Conservation (phyloP, 2,797 vertebrate genomes). For the Australoheros facetus region DNA sequence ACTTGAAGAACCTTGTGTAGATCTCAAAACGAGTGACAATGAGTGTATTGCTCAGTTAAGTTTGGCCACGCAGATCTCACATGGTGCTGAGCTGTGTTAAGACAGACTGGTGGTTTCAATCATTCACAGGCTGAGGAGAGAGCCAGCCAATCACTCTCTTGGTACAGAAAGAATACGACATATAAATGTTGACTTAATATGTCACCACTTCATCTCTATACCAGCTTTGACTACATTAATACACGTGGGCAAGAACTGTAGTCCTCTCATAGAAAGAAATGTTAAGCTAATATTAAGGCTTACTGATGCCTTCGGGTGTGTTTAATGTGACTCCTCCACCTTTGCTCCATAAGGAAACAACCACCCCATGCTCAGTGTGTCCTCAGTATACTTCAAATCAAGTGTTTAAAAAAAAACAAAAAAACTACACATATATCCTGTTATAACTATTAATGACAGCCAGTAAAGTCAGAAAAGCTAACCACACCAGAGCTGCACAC, state of each 20-base stretch:
- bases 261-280: not conserved
- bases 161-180: not conserved
- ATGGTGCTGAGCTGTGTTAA: not conserved
- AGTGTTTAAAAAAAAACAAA: not conserved
- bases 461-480: not conserved
- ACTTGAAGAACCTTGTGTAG: not conserved
- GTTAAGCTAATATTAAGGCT: not conserved
- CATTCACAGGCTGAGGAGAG: not conserved
- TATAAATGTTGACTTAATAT: not conserved
- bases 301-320: not conserved
- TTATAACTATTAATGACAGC: no score
- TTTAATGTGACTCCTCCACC: no score
- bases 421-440: rapidly evolving
- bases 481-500: not conserved
- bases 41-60: not conserved
- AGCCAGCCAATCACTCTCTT: not conserved
- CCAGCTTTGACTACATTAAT: not conserved
- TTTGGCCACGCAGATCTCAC: not conserved
- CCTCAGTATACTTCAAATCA: not conserved
- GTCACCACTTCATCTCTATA: not conserved
- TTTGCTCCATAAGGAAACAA: not conserved
- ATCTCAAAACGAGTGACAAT: not conserved
- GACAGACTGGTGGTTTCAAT: not conserved
- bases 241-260: not conserved
- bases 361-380: not conserved